phyloP scores from a whole-genome alignment of 2,797 vertebrate species.

The Nyctalus aviator region DNA sequence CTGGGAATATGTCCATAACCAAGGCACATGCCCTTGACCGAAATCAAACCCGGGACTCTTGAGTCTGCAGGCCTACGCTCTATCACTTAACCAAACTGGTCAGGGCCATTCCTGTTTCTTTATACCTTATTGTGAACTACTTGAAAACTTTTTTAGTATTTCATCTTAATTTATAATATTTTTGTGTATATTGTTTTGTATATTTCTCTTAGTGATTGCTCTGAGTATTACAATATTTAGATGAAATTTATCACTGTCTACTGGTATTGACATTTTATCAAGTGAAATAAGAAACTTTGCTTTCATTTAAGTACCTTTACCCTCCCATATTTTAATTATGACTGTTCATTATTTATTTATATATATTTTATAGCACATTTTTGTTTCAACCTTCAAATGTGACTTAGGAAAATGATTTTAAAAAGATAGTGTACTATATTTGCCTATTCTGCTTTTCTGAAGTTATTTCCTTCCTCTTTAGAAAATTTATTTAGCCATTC shows the following conservation, averaged over 20 bases:
- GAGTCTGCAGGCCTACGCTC: no score
- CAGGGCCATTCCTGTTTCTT: no score
- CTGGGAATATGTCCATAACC: no score
- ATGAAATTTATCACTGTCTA: not conserved
- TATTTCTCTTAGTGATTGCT: not conserved
- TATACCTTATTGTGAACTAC: not conserved
- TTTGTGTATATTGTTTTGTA: not conserved
- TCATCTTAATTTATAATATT: not conserved
- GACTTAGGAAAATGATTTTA: not conserved
- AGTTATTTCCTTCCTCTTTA: not conserved
- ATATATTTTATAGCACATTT: not conserved
- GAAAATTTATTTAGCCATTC: not conserved
- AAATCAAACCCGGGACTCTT: no score
- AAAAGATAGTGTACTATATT: not conserved
- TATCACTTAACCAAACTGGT: no score
- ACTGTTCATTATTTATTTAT: constrained; percentile 17
- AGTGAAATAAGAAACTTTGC: not conserved
- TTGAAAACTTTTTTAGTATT: not conserved
- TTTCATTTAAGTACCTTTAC: not conserved
- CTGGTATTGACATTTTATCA: not conserved
- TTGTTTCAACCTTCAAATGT: not conserved
- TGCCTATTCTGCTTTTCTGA: not conserved
- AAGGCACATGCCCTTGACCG: no score
- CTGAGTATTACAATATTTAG: not conserved
- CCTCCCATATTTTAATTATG: constrained; percentile 38